These are phyloP conservation scores for Antheraea assamensis DNA, from an alignment of 2,888 invertebrate species.

Conservation along the genomic window DNA sequence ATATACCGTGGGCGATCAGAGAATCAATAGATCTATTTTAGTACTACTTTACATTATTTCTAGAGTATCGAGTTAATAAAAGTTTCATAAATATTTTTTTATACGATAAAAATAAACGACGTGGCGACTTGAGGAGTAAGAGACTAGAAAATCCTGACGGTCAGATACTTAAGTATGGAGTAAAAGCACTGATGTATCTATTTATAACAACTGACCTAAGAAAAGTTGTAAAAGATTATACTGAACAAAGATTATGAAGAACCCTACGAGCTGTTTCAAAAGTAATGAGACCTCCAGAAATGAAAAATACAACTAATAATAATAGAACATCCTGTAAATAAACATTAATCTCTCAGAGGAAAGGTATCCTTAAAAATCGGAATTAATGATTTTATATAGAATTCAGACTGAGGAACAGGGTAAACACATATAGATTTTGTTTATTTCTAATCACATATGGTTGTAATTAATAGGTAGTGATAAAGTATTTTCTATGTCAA, in stretches of 20 bases:
- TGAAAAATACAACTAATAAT: neutral
- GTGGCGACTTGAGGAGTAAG: neutral
- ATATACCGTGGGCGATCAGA: neutral
- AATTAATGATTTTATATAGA: too few relatives aligned
- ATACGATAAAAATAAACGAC: neutral
- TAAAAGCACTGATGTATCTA: neutral
- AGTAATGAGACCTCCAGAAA: neutral
- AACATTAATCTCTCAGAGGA: neutral
- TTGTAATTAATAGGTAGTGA: too few relatives aligned
- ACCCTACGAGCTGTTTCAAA: neutral
- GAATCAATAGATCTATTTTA: neutral
- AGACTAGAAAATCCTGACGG: neutral
- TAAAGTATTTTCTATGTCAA: too few relatives aligned
- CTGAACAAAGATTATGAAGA: neutral
- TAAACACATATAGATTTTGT: too few relatives aligned
- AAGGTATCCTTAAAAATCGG: too few relatives aligned
- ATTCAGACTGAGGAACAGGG: too few relatives aligned
- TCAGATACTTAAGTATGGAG: neutral
- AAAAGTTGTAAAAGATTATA: neutral
- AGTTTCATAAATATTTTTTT: neutral
- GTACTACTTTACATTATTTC: neutral
- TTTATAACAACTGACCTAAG: neutral
- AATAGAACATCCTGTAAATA: neutral
- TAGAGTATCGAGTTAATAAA: neutral
- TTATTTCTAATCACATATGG: too few relatives aligned